These are phyloP conservation scores for Penaeus monodon DNA, from an alignment of 2,888 invertebrate species.

Conservation along the genomic window DNA sequence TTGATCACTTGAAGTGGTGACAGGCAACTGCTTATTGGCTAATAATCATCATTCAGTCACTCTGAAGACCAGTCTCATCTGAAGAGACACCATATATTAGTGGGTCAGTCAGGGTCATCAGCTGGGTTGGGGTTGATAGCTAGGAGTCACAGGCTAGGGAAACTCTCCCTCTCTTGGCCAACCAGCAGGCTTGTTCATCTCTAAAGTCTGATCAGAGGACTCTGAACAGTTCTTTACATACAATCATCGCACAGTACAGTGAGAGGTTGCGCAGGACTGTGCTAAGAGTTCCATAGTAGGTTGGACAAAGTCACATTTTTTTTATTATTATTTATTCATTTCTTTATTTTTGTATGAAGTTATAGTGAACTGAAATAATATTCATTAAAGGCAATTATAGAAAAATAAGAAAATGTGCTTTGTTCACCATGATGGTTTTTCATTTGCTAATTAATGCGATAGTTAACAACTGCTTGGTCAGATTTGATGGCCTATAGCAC, in stretches of 20 bases:
- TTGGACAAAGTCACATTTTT: neutral
- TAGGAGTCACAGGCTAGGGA: too few species aligned
- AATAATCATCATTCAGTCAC: too few species aligned
- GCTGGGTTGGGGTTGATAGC: too few species aligned
- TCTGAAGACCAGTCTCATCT: too few species aligned
- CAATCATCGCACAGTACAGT: neutral
- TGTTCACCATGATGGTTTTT: neutral
- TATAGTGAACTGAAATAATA: conserved; percentile 16
- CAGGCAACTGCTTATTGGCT: too few species aligned
- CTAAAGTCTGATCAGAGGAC: too few species aligned
- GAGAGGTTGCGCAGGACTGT: conserved; percentile 42
- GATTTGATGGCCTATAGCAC: conserved; percentile 29
- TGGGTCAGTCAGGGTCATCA: too few species aligned
- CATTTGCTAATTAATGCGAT: conserved; percentile 3
- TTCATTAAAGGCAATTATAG: conserved; percentile 1
- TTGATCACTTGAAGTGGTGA: too few species aligned
- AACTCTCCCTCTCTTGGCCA: too few species aligned
- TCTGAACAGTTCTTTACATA: too few species aligned
- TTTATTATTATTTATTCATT: neutral
- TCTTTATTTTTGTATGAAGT: conserved; percentile 3
- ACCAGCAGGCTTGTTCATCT: too few species aligned
- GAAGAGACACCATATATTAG: too few species aligned
- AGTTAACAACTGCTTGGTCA: conserved; percentile 24
- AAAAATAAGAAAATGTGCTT: conserved; percentile 1
- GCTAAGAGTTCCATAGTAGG: neutral